Percentiles rank a stretch among this genome's conserved stretches.
Evolutionary conservation across 2,888 invertebrate species (phyloP).

Genomic region (Hirudinaria manillensis): DNA sequence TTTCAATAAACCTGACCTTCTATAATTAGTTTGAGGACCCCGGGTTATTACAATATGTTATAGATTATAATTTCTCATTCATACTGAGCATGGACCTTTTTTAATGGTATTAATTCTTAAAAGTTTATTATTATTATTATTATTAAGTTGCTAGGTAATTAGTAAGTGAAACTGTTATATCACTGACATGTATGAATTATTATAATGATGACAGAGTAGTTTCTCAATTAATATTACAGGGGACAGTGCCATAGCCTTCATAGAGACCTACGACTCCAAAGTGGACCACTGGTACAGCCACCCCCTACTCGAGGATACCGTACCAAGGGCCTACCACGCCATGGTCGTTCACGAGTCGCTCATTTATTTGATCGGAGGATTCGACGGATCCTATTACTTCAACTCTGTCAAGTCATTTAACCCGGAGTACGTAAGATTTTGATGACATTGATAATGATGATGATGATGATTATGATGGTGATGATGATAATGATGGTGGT

Average conservation of each 20-base stretch:
- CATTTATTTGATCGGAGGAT: slow-evolving; percentile 56
- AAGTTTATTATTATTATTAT: too few relatives aligned
- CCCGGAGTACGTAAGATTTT: slow-evolving; percentile 41
- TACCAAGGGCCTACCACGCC: slow-evolving; percentile 73
- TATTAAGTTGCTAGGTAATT: too few relatives aligned
- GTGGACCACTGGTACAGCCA: slow-evolving; percentile 71
- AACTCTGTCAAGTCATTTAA: slow-evolving; percentile 53
- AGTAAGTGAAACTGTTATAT: neutral
- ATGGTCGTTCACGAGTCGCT: slow-evolving; percentile 54
- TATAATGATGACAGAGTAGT: too few relatives aligned
- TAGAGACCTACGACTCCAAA: slow-evolving; percentile 56
- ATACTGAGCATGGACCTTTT: too few relatives aligned
- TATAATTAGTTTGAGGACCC: too few relatives aligned
- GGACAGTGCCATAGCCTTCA: slow-evolving; percentile 59
- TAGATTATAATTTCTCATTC: too few relatives aligned
- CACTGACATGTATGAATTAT: too few relatives aligned
- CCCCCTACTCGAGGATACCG: slow-evolving; percentile 61
- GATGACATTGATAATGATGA: slow-evolving; percentile 1
- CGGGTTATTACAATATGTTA: too few relatives aligned
- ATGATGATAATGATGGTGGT: slow-evolving; percentile 31
- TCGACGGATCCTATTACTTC: slow-evolving; percentile 55
- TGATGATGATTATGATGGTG: slow-evolving; percentile 30
- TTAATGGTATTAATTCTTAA: too few relatives aligned
- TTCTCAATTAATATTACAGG: slow-evolving; percentile 66
- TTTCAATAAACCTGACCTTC: too few relatives aligned